Evolutionary conservation across 64 coral and sea anemone species (phyloP).

Genomic region (Stichodactyla mertensii): DNA sequence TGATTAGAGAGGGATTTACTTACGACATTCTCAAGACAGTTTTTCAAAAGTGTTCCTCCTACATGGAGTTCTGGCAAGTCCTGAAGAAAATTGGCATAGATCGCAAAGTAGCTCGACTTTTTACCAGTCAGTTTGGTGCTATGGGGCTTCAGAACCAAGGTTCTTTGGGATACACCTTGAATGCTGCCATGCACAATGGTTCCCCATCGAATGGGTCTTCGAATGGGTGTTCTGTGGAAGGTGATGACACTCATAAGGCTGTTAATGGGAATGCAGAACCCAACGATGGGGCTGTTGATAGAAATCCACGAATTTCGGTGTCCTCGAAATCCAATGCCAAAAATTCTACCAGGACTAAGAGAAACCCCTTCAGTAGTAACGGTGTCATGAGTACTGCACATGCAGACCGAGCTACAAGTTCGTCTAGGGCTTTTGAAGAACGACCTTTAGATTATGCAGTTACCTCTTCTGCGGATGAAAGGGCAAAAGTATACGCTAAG

Average conservation of each 20-base stretch:
- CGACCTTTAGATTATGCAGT: constrained; percentile 19
- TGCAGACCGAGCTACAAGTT: not conserved
- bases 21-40: constrained; percentile 74
- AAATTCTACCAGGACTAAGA: not conserved
- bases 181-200: constrained; percentile 3
- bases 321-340: not conserved
- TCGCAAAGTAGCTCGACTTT: constrained; percentile 71
- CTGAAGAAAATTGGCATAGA: constrained; percentile 87
- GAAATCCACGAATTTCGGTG: not conserved
- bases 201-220: not conserved
- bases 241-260: not conserved
- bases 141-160: constrained; percentile 83
- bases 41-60: constrained; percentile 86
- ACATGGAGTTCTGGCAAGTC: constrained; percentile 76
- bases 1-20: constrained; percentile 67
- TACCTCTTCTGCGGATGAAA: constrained; percentile 5
- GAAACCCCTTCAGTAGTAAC: not conserved
- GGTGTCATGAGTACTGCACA: not conserved
- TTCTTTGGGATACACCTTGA: constrained; percentile 1
- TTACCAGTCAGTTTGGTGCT: constrained; percentile 68
- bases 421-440: constrained; percentile 18
- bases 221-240: not conserved
- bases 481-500: not conserved
- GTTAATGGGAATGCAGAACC: not conserved
- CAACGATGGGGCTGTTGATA: not conserved